Conservation (phyloP, 2,888 invertebrate genomes). For the Tromatobia lineatoria region DNA sequence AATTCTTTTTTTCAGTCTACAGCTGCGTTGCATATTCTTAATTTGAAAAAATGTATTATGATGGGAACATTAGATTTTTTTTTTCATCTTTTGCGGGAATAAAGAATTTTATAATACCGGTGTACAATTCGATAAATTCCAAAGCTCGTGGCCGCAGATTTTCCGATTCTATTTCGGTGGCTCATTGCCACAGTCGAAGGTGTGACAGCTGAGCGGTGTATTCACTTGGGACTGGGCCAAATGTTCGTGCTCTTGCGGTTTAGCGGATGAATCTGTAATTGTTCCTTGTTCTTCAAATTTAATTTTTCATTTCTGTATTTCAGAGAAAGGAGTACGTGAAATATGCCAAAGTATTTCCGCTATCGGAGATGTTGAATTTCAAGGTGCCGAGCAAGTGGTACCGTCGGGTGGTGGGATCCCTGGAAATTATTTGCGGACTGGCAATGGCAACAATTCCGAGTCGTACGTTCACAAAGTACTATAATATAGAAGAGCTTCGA, state of each 20-base stretch:
- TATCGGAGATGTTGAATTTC: constrained; percentile 92
- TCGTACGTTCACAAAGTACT: constrained; percentile 88
- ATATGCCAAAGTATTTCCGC: constrained; percentile 97
- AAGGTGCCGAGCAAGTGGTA: constrained; percentile 98
- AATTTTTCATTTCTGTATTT: constrained; percentile 80
- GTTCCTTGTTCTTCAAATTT: neutral
- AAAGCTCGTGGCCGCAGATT: constrained; percentile 65
- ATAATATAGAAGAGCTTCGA: neutral
- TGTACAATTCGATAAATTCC: constrained; percentile 68
- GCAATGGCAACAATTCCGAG: constrained; percentile 94
- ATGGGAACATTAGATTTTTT: neutral
- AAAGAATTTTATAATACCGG: constrained; percentile 12
- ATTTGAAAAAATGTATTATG: no score
- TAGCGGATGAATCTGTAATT: constrained; percentile 13
- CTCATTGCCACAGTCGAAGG: constrained; percentile 77
- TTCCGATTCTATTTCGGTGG: constrained; percentile 75
- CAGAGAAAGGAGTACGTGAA: constrained; percentile 98
- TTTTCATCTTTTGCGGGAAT: neutral
- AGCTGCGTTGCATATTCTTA: no score
- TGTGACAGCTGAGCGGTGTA: constrained; percentile 74
- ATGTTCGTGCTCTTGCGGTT: constrained; percentile 49
- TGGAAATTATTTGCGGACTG: constrained; percentile 94
- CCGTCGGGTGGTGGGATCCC: constrained; percentile 92
- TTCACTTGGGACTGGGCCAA: constrained; percentile 71
- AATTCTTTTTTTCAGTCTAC: no score